A percentile compares a stretch with the other conserved stretches of the same genome.
Evolutionary conservation across 2,113 vertebrate species (phyloP).

Genomic region (Anguilla japonica): DNA sequence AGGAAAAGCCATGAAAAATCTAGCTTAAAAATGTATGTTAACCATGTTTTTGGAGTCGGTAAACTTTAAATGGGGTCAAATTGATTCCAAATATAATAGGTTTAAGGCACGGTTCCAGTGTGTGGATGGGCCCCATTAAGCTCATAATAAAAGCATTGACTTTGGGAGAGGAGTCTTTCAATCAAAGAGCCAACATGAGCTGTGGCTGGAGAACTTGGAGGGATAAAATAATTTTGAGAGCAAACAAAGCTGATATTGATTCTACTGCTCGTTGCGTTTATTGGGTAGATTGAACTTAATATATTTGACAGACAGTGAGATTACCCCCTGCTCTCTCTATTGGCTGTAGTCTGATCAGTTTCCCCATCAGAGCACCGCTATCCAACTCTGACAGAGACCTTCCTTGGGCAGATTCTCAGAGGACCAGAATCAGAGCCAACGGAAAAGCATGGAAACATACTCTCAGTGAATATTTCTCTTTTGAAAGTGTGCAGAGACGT

Average conservation of each 20-base stretch:
- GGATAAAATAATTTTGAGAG: not conserved
- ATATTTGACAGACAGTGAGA: no score
- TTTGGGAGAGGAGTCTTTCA: not conserved
- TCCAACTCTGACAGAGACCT: not conserved
- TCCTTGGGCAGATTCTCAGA: not conserved
- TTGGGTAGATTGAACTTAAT: no score
- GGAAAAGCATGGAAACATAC: not conserved
- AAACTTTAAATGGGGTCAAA: no score
- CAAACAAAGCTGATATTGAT: not conserved
- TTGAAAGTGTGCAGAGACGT: not conserved
- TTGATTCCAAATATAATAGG: no score
- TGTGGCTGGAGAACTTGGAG: not conserved
- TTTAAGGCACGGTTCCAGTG: no score
- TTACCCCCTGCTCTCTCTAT: no score
- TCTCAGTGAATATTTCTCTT: not conserved
- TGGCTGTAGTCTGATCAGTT: no score
- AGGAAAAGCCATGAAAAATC: no score
- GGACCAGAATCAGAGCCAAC: not conserved
- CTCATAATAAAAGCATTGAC: no score
- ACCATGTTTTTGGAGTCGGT: no score
- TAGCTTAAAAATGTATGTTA: no score
- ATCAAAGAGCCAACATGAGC: not conserved
- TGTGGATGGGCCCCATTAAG: no score
- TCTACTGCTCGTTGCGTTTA: not conserved
- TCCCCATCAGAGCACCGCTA: not conserved